phyloP scores from a whole-genome alignment of 2,888 invertebrate species.

The Trichacis sp. region DNA sequence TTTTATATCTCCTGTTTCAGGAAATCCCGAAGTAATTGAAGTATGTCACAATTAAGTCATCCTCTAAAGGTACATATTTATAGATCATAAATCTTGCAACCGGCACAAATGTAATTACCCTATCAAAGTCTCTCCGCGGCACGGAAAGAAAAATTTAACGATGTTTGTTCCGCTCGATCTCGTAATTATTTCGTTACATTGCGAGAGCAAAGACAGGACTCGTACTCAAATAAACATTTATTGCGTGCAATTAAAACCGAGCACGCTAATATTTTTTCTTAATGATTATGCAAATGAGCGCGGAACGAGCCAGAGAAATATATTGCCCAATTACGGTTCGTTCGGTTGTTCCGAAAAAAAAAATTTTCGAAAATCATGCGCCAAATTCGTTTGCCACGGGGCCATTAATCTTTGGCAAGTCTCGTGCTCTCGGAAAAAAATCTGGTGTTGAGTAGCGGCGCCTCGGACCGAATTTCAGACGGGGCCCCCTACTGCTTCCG shows the following conservation, averaged over 20 bases:
- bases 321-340: neutral
- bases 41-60: conserved; percentile 2
- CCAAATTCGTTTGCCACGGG: neutral
- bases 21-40: conserved; percentile 11
- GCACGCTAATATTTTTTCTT: neutral
- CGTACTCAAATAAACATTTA: neutral
- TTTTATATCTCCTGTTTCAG: neutral
- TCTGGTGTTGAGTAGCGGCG: conserved; percentile 5
- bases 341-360: no score
- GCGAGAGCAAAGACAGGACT: neutral
- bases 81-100: conserved; percentile 6
- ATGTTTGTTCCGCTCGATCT: neutral
- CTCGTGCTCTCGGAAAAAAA: neutral
- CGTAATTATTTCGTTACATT: neutral
- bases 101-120: neutral
- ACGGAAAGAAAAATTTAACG: neutral
- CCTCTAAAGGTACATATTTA: conserved; percentile 4
- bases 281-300: neutral
- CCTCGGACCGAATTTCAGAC: neutral
- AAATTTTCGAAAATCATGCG: conserved; percentile 2
- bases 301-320: neutral
- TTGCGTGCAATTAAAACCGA: neutral
- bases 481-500: no score
- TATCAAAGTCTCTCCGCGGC: neutral
- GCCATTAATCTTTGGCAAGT: neutral